Conservation (phyloP, 2,888 invertebrate species). For the Drosophila formosana region DNA sequence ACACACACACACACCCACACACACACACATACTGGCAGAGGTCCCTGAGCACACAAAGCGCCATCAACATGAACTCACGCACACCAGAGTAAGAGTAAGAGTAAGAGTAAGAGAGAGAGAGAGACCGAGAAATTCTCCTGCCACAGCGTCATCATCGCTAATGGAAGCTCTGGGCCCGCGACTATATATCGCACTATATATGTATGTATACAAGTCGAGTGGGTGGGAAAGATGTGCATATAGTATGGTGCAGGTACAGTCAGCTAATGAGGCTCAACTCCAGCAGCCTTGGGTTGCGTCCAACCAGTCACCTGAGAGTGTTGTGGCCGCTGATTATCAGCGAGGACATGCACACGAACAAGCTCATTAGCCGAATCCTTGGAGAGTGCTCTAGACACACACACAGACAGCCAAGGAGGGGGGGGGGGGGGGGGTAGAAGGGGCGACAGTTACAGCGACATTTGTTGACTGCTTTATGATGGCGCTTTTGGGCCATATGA, state of each 20-base stretch:
- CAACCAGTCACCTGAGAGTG: slow-evolving; percentile 25
- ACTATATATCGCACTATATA: too few species aligned
- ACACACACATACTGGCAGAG: slow-evolving; percentile 1
- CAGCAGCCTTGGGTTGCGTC: slow-evolving; percentile 38
- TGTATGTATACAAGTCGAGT: neutral
- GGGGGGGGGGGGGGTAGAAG: neutral
- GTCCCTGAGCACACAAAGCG: slow-evolving; percentile 40
- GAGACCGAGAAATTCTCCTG: neutral
- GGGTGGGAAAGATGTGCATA: too few species aligned
- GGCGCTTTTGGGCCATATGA: slow-evolving; percentile 58
- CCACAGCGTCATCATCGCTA: slow-evolving; percentile 28
- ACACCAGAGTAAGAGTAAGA: neutral
- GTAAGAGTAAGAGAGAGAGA: too few species aligned
- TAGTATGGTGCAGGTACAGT: slow-evolving; percentile 5
- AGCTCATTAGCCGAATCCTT: slow-evolving; percentile 77
- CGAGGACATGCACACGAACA: slow-evolving; percentile 64
- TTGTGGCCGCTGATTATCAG: slow-evolving; percentile 43
- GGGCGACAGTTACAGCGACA: slow-evolving; percentile 26
- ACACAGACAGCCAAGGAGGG: neutral
- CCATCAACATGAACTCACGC: slow-evolving; percentile 29
- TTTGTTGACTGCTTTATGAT: slow-evolving; percentile 47
- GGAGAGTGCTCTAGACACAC: slow-evolving; percentile 53
- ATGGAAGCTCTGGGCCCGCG: slow-evolving; percentile 33
- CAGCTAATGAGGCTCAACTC: slow-evolving; percentile 40
- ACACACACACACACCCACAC: too few species aligned